Evolutionary conservation across 2,797 vertebrate genomes (phyloP).

Genomic region (Sandelia bainsii): DNA sequence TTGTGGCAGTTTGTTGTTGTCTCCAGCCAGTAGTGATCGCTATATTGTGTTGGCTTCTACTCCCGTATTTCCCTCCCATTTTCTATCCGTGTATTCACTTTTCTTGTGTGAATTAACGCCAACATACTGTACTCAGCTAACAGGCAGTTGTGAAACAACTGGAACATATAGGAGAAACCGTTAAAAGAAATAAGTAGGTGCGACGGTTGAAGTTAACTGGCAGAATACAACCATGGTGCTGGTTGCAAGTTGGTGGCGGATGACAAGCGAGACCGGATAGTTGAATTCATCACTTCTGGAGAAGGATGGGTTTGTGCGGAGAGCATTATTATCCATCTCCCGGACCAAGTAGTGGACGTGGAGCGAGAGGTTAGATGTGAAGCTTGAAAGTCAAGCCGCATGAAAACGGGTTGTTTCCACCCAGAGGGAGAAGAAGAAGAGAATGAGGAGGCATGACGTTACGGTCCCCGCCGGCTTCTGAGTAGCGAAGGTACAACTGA

Average conservation of each 20-base stretch:
- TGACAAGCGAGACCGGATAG: conserved; percentile 34
- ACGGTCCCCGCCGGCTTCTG: conserved; percentile 45
- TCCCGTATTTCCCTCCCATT: background rate
- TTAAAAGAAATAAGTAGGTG: conserved; percentile 9
- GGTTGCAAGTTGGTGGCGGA: conserved; percentile 56
- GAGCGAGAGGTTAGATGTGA: conserved; percentile 52
- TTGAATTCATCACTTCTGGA: conserved; percentile 43
- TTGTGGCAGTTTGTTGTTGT: conserved; percentile 77
- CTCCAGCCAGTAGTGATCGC: conserved; percentile 56
- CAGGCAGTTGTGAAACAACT: conserved; percentile 4
- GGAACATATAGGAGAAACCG: conserved; percentile 3
- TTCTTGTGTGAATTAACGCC: background rate
- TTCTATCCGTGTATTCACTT: conserved; percentile 5
- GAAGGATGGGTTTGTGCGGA: conserved; percentile 47
- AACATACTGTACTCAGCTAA: background rate
- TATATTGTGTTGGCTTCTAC: conserved; percentile 23
- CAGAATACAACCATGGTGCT: conserved; percentile 32
- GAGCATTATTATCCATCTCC: conserved; percentile 8
- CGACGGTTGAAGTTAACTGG: conserved; percentile 58
- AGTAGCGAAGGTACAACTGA: conserved; percentile 46
- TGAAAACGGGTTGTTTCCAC: conserved; percentile 62
- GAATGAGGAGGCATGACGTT: conserved; percentile 54
- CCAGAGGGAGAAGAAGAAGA: conserved; percentile 45
- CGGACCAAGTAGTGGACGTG: conserved; percentile 15
- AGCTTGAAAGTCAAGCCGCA: conserved; percentile 65